Evolutionary conservation across 2,888 invertebrate genomes (phyloP), one percentile per base, ranked within the genome.

Genomic region (Nesidiocoris tenuis): DNA sequence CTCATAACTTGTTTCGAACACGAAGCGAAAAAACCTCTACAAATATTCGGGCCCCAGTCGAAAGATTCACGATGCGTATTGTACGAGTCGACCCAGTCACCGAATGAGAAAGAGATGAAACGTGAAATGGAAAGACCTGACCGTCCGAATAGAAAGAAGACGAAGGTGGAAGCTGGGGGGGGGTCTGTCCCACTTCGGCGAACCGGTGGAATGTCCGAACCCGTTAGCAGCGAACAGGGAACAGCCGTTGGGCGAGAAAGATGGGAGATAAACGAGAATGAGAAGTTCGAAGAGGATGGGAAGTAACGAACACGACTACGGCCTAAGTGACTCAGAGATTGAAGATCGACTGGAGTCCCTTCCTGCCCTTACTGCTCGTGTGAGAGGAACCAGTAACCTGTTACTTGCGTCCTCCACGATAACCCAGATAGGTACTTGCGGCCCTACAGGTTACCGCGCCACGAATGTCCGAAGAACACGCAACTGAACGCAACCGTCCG

Each of bases 151-250:
- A n/a, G n/a, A n/a, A n/a, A n/a, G n/a, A n/a, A n/a, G n/a, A 12
- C 12, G 3, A 39, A 39, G 39, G 39, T 39, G 39, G 59, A 59
- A 59, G 59, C 3, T 21, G 7, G 17, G n/a, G 64, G 25, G 65
- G 22, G 55, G 67, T 67, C 55, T 67, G 67, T 67, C 67, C 67
- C 23, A 67, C 67, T 67, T 67, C 67, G 55, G 55, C 18, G 55
- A 19, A 56, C 18, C 55, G 22, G 1, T 55, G 67, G 67, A 67
- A 67, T 67, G 67, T 55, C 56, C 17, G 67, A 56, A 67, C 67
- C 67, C 67, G 67, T 67, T 67, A 67, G 67, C 55, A 56, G n/a
- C n/a, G n/a, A n/a, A n/a, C n/a, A n/a, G n/a, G n/a, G n/a, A n/a
- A 54, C n/a, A n/a, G n/a, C n/a, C n/a, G n/a, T n/a, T n/a, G 39